Base-by-base conservation (phyloP, 2,797 vertebrate genomes). In the Alectoris magna region DNA sequence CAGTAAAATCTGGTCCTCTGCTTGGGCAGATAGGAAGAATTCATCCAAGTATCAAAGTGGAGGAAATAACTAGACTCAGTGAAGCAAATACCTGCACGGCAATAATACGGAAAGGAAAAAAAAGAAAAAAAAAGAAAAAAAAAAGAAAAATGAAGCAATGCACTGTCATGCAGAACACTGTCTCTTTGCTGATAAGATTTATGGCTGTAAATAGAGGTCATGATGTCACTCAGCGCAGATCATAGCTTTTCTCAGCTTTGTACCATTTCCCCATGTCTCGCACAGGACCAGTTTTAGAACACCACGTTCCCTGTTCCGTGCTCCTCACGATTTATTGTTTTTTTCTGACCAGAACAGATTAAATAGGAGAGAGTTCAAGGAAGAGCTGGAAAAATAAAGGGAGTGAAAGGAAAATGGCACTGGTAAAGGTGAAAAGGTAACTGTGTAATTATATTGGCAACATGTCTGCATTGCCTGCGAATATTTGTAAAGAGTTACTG, bases 1-100 rank as follows among this genome's bases (percentile, higher is more conserved):
- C 72, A 89, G 82, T 85, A 91, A 91, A 94, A 93, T 78, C 80
- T 74, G 9, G 66, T 94, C 82, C 93, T 93, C 69, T 93, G 66
- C 92, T 94, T 87, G 87, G 63, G 94, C 11, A 11, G 91, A 83
- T 63, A 86, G 55, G 59, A 90, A 39, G 90, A 68, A 48, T 71
- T 49, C 2, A 1, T 71, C 41, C 92, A 5, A 10, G 89, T 94
- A 87, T 55, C 49, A 36, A 55, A 21, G 9, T 55, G 72, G 41
- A 69, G 43, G 62, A 85, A 75, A n/a, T 64, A 86, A 56, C 63
- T 59, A 31, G 67, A 67, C 66, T 31, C 0, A 0, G 58, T 85
- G 75, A 92, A 93, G 75, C 2, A 38, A 77, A 85, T 75, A 62
- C 62, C 72, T n/a, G 21, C 73, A 51, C 26, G 58, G 55, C 39